Evolutionary conservation across 2,797 vertebrate species (phyloP).

Genomic region (Muscicapa striata): DNA sequence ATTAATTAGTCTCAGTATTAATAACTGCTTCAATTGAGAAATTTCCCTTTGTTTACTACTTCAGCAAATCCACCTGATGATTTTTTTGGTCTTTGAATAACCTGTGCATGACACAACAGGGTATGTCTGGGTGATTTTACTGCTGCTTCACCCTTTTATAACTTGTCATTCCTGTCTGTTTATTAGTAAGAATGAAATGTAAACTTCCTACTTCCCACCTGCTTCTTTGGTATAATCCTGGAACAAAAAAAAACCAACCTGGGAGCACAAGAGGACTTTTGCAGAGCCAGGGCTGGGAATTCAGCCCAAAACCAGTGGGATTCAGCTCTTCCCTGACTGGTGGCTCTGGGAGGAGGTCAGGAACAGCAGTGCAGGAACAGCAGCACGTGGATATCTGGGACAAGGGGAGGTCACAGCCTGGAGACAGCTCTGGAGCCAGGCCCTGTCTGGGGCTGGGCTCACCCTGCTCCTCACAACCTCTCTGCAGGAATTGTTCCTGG

Average conservation of each 20-base stretch:
- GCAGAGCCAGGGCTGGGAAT: neutral
- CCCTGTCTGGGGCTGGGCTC: neutral
- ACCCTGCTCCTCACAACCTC: neutral
- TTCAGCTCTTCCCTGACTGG: neutral
- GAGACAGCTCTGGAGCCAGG: neutral
- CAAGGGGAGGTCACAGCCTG: neutral
- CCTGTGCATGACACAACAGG: constrained; percentile 25
- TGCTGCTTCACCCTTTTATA: constrained; percentile 14
- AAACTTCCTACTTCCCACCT: neutral
- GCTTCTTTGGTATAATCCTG: neutral
- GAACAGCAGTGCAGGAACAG: no score
- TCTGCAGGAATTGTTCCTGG: neutral
- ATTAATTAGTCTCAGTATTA: constrained; percentile 20
- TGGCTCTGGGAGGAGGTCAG: neutral
- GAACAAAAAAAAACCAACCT: neutral
- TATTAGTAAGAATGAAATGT: neutral
- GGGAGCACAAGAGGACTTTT: neutral
- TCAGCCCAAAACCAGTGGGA: rapidly evolving
- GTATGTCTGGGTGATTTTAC: neutral
- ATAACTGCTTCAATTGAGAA: constrained; percentile 27
- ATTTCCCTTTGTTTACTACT: constrained; percentile 11
- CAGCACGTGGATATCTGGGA: neutral
- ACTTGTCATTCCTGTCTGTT: constrained; percentile 40
- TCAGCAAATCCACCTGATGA: constrained; percentile 27
- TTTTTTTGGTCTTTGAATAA: constrained; percentile 11